Conservation (phyloP, 2,113 vertebrate genomes). For the Sylvietta virens region DNA sequence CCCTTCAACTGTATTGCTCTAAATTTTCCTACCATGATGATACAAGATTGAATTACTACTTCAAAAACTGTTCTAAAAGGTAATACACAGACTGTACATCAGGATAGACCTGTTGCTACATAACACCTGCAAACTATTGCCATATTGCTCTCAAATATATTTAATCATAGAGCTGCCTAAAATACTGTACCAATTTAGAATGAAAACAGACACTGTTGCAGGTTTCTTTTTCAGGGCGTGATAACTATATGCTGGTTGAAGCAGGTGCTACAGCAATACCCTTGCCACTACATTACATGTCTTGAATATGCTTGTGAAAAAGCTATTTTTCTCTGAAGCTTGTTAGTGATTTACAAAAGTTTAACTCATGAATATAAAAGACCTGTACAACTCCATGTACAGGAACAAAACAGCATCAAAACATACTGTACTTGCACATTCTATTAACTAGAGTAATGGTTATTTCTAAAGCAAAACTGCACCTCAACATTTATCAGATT, state of each 20-base stretch:
- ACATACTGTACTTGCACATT: conserved; percentile 54
- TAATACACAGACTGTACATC: conserved; percentile 61
- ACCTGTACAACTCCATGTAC: conserved; percentile 59
- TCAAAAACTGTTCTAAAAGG: conserved; percentile 55
- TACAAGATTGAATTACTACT: conserved; percentile 48
- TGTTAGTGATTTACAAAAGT: conserved; percentile 59
- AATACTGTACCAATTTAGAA: conserved; percentile 59
- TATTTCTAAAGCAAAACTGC: conserved; percentile 71
- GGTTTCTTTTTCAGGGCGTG: conserved; percentile 39
- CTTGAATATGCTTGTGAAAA: conserved; percentile 28
- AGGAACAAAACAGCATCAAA: conserved; percentile 69
- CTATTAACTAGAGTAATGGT: conserved; percentile 68
- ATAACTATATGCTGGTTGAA: conserved; percentile 53
- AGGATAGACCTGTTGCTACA: conserved; percentile 63
- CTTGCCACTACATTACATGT: conserved; percentile 30
- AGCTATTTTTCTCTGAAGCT: conserved; percentile 53
- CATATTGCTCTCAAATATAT: conserved; percentile 67
- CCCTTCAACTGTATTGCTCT: conserved; percentile 68
- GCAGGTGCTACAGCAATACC: conserved; percentile 50
- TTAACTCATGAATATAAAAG: conserved; percentile 61
- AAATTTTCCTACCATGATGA: conserved; percentile 65
- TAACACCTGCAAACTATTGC: conserved; percentile 63
- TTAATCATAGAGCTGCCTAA: conserved; percentile 65
- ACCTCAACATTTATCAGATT: conserved; percentile 68
- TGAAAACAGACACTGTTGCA: conserved; percentile 42